Base-by-base conservation (phyloP, 64 coral and sea anemone genomes). In the Stylophora pistillata region DNA sequence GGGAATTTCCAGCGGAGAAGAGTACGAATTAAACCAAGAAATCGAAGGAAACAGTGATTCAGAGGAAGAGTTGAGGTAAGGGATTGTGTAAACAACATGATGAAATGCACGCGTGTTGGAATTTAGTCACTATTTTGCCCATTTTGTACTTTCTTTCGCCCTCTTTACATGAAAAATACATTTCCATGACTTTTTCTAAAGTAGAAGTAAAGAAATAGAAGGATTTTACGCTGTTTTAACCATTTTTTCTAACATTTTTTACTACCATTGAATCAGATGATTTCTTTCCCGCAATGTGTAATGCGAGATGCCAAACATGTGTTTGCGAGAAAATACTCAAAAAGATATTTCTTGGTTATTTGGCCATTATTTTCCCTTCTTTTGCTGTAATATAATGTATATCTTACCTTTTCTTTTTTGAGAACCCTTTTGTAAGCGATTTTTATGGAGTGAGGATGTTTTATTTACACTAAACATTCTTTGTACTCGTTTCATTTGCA, bases 1-100 rank as follows among this genome's bases (percentile, higher is more conserved):
- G 5, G 74, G 74, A 56, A 78, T 78, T 78, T 78, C 75, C 4
- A 78, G 75, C 53, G 75, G 75, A 53, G 75, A 78, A 47, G 32
- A 78, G 29, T 78, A 26, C 23, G 73, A 74, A 9, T 74, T 74
- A 53, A 18, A 74, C 18, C 73, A 74, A 74, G 75, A 78, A 78
- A 15, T 78, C 37, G 75, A 78, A 78, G 75, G 34, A 78, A 56
- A 78, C 16, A 47, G 32, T 47, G 75, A 47, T 53, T 52, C 75
- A 53, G 75, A 78, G 28, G 15, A 3, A 54, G 52, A 76, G 31
- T 41, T 54, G 74, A 76, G 74, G 74, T 76, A 76, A 76, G 74
- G 1, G 23, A 70, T 70, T 70, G 66, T 70, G 66, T 70, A 70
- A 26, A 27, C 66, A 70, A n/a, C 66, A 29, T 27, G 66, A 70